Evolutionary conservation across 2,888 invertebrate genomes (phyloP), one percentile per base, ranked within the genome.

Genomic region (Drosophila fulvimacula): DNA sequence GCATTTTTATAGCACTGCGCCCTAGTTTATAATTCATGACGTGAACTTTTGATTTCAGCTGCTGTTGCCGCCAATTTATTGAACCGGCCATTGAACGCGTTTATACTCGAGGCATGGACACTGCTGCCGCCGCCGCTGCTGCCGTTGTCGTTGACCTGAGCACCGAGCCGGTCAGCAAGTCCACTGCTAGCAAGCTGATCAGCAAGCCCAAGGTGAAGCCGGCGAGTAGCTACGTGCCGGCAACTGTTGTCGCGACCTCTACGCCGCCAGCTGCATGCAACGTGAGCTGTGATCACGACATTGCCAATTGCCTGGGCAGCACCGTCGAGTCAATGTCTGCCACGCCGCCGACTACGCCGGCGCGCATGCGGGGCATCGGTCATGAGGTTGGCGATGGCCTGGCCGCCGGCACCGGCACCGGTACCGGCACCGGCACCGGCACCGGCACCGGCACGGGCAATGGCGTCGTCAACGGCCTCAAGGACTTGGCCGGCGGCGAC

Each of bases 291-390:
- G 71, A 71, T 32, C 67, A 67, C 36, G 66, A 67, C 1, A 58
- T 65, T 63, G 52, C 70, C 55, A 88, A 85, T 32, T 88, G 81
- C 60, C 52, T 89, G 64, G 90, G 91, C 69, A 91, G 90, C 68
- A 90, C 79, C 49, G 90, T 91, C n/a, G 91, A 91, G 73, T 80
- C 82, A 46, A 85, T 91, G 84, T 84, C 91, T 7, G 79, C 81
- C 19, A 89, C 90, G 36, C 90, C 91, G 15, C 86, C 90, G 30
- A 73, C 84, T 19, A 88, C 91, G 56, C 90, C 91, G 17, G 55
- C 77, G 32, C 78, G 76, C 38, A 17, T 21, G 1, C 76, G 49
- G 62, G 66, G 53, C 59, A 66, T 27, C 32, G 38, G 66, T 36
- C 69, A 63, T 30, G 73, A 64, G 19, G 55, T 53, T 10, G 41